A percentile compares a stretch with the other conserved stretches of the same genome.
phyloP scores from a whole-genome alignment of 1,140 invertebrate species.

The Bombus terrestris region DNA sequence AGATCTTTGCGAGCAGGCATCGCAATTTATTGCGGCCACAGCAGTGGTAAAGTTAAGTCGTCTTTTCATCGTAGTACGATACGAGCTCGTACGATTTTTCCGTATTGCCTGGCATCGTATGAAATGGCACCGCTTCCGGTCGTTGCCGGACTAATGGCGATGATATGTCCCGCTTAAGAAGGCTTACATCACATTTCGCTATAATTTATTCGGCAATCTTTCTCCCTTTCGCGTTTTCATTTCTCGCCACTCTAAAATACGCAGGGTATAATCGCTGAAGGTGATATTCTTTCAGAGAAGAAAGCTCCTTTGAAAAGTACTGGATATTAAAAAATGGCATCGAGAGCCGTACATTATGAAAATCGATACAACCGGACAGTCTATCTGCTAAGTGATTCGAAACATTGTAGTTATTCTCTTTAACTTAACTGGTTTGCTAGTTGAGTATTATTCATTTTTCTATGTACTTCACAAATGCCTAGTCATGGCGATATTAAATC shows the following conservation, averaged over 20 bases:
- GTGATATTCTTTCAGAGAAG: neutral
- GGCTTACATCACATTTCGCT: neutral
- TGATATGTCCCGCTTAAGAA: conserved; percentile 6
- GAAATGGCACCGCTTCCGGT: neutral
- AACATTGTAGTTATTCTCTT: neutral
- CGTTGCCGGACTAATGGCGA: neutral
- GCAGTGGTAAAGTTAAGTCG: conserved; percentile 34
- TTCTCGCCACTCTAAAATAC: neutral
- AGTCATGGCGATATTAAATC: too few relatives aligned
- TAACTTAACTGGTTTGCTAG: too few relatives aligned
- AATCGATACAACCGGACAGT: neutral
- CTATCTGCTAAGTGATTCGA: neutral
- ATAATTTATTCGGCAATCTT: neutral
- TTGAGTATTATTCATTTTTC: too few relatives aligned
- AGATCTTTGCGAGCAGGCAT: neutral
- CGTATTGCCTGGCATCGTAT: neutral
- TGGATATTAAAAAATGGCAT: neutral
- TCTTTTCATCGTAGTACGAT: conserved; percentile 25
- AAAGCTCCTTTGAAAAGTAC: neutral
- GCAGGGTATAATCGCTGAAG: neutral
- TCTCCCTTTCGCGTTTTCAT: neutral
- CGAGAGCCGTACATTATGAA: neutral
- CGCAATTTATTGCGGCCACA: conserved; percentile 49
- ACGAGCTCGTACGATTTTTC: conserved; percentile 11
- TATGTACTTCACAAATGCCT: too few relatives aligned